A percentile compares a stretch with the other conserved stretches of the same genome.
Evolutionary conservation across 2,113 vertebrate genomes (phyloP).

Genomic region (Heloderma charlesbogerti): DNA sequence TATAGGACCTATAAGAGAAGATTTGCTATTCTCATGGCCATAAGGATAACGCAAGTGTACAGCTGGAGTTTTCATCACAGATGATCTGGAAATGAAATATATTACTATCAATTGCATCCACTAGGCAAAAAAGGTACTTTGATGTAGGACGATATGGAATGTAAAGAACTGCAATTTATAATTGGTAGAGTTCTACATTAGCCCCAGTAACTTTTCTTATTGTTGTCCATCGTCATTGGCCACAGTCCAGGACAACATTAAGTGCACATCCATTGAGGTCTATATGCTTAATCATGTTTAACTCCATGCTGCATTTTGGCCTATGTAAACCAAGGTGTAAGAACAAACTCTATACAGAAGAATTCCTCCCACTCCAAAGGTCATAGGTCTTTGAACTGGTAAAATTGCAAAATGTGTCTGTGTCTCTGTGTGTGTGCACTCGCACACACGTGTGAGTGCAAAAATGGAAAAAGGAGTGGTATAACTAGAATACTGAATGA

Average conservation of each 20-base stretch:
- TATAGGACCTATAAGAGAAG: neutral
- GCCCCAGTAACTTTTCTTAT: slow-evolving; percentile 39
- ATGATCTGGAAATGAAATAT: neutral
- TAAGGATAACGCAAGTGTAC: neutral
- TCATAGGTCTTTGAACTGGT: neutral
- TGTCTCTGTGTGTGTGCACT: too few species aligned
- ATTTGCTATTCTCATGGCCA: neutral
- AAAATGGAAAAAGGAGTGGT: neutral
- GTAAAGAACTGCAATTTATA: neutral
- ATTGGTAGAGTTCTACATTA: neutral
- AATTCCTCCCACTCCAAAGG: neutral
- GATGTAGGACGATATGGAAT: accelerated
- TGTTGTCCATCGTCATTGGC: neutral
- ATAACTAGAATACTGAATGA: neutral
- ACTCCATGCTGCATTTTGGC: neutral
- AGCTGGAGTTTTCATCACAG: neutral
- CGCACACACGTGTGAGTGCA: neutral
- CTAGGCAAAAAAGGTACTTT: neutral
- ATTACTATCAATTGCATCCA: neutral
- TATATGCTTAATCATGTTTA: neutral
- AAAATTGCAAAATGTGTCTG: neutral
- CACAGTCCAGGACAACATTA: neutral
- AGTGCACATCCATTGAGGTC: neutral
- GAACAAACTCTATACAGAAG: neutral
- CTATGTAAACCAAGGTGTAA: neutral